Evolutionary conservation across 2,797 vertebrate genomes (phyloP).

Genomic region (Pseudomugil tenellus): DNA sequence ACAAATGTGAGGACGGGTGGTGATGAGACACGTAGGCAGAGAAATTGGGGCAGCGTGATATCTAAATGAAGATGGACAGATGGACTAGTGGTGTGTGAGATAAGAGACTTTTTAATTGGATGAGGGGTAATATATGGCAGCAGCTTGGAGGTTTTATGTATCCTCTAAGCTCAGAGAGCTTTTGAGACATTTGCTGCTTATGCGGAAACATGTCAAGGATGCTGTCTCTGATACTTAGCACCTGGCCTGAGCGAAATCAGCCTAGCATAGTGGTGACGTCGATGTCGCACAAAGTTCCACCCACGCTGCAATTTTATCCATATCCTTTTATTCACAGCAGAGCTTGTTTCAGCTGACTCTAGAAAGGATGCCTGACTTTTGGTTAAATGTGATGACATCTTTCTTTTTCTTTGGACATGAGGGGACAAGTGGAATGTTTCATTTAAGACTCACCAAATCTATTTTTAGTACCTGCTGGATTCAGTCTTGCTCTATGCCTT

Average conservation of each 20-base stretch:
- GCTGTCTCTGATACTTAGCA: conserved; percentile 57
- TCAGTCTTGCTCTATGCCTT: conserved; percentile 34
- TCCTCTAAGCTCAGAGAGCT: conserved; percentile 70
- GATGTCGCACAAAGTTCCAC: conserved; percentile 5
- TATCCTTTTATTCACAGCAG: conserved; percentile 24
- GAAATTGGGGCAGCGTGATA: not conserved
- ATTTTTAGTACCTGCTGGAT: conserved; percentile 60
- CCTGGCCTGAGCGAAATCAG: conserved; percentile 30
- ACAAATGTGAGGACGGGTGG: conserved; percentile 56
- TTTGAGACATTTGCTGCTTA: conserved; percentile 70
- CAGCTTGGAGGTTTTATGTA: conserved; percentile 63
- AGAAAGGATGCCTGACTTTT: not conserved
- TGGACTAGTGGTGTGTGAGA: conserved; percentile 16
- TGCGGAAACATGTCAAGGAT: conserved; percentile 64
- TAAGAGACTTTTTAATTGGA: conserved; percentile 26
- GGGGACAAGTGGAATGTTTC: conserved; percentile 33
- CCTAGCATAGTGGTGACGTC: conserved; percentile 4
- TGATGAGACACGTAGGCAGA: conserved; percentile 18
- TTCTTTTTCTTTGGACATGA: conserved; percentile 30
- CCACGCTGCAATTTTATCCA: conserved; percentile 27
- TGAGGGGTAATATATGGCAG: conserved; percentile 20
- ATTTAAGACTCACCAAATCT: conserved; percentile 49
- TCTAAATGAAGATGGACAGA: conserved; percentile 13
- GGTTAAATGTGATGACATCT: conserved; percentile 41
- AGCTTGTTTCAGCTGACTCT: conserved; percentile 1